A percentile compares a stretch with the other conserved stretches of the same genome.
These are phyloP conservation scores for Myocastor coypus DNA, from an alignment of 2,113 vertebrate genomes.

Conservation along the genomic window DNA sequence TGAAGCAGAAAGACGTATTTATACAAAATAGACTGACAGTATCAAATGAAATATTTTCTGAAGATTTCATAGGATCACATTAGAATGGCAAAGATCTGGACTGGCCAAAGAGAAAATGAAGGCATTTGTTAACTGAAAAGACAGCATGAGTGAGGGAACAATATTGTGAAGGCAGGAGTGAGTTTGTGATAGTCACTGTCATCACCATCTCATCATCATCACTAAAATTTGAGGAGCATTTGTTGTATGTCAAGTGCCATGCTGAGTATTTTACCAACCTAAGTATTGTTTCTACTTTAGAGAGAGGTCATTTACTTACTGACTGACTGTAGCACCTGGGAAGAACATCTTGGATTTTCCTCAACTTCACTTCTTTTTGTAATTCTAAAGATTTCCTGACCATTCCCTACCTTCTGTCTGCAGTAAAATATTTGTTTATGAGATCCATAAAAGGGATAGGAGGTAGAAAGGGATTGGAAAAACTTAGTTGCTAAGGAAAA, in stretches of 20 bases:
- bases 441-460: not conserved
- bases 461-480: not conserved
- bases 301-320: not conserved
- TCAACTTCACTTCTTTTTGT: not conserved
- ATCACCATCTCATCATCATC: not conserved
- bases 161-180: not conserved
- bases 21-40: not conserved
- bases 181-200: not conserved
- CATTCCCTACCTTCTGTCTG: not conserved
- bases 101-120: not conserved
- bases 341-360: not conserved
- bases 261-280: not conserved
- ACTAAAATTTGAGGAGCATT: not conserved
- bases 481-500: not conserved
- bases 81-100: constrained; percentile 5
- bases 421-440: constrained; percentile 23
- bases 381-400: not conserved
- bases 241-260: not conserved
- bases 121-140: not conserved
- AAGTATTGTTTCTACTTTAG: not conserved
- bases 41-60: not conserved
- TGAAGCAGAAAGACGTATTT: not conserved
- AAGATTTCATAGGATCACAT: constrained; percentile 33
- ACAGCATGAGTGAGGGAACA: not conserved
- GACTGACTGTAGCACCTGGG: not conserved